A percentile compares a stretch with the other conserved stretches of the same genome.
Conservation (phyloP, 2,888 invertebrate species). For the Xanthorhoe designata region DNA sequence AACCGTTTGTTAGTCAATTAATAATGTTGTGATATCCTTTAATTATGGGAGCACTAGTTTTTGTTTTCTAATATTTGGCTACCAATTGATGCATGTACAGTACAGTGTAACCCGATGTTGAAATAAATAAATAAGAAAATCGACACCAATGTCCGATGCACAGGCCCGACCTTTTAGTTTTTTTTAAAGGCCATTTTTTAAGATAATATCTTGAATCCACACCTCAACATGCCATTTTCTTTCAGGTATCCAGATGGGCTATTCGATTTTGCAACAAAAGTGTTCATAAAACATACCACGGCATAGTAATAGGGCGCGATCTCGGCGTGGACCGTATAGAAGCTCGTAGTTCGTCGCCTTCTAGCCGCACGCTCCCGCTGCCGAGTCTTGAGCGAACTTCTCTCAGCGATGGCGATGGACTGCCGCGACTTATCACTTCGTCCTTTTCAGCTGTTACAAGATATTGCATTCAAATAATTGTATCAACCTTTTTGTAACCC, state of each 20-base stretch:
- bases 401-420: slow-evolving; percentile 87
- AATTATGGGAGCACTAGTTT: no score
- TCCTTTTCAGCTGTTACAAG: slow-evolving; percentile 85
- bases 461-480: background rate
- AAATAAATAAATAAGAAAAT: background rate
- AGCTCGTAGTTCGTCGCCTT: slow-evolving; percentile 89
- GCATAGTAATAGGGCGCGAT: slow-evolving; percentile 83
- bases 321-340: slow-evolving; percentile 89
- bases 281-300: slow-evolving; percentile 54
- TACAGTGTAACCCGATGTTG: no score
- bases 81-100: no score
- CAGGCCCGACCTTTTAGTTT: no score
- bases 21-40: no score
- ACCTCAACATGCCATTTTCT: no score
- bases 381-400: slow-evolving; percentile 87
- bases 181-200: no score
- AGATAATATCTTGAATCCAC: no score
- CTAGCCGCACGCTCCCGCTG: slow-evolving; percentile 87
- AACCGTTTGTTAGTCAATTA: no score
- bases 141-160: background rate
- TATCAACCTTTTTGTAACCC: background rate
- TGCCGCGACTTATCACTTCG: slow-evolving; percentile 70
- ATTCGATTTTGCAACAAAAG: background rate
- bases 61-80: no score
- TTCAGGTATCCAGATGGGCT: no score